Conservation (phyloP, 2,797 vertebrate species). For the Neosalanx taihuensis region DNA sequence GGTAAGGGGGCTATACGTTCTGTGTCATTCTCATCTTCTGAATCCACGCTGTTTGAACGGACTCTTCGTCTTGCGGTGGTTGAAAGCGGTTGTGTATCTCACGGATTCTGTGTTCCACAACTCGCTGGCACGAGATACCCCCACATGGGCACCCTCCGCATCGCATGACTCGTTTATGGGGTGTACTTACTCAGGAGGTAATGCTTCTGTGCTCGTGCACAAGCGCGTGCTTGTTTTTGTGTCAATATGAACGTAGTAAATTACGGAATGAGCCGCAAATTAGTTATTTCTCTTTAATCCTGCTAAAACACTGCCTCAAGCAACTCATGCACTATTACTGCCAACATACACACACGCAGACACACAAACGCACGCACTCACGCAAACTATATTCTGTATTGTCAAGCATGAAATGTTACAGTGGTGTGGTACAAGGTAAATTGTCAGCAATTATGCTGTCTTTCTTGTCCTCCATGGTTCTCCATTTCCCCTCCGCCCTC, state of each 20-base stretch:
- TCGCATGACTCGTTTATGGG: conserved; percentile 43
- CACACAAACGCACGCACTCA: neutral
- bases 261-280: no score
- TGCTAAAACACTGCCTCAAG: conserved; percentile 39
- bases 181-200: conserved; percentile 51
- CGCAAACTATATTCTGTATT: neutral
- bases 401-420: conserved; percentile 21
- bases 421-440: conserved; percentile 46
- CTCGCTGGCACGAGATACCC: neutral
- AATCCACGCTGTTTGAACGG: neutral
- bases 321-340: conserved; percentile 25
- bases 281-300: conserved; percentile 51
- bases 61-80: neutral
- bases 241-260: no score
- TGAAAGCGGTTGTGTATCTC: neutral
- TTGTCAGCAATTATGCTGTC: conserved; percentile 36
- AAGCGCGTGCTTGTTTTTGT: conserved; percentile 14
- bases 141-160: neutral
- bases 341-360: neutral
- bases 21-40: neutral
- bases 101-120: neutral
- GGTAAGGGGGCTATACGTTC: neutral
- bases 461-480: neutral
- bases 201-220: conserved; percentile 55
- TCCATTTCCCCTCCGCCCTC: conserved; percentile 8